These are phyloP conservation scores for Miltochrista miniata DNA, from an alignment of 2,888 invertebrate genomes.

Conservation along the genomic window DNA sequence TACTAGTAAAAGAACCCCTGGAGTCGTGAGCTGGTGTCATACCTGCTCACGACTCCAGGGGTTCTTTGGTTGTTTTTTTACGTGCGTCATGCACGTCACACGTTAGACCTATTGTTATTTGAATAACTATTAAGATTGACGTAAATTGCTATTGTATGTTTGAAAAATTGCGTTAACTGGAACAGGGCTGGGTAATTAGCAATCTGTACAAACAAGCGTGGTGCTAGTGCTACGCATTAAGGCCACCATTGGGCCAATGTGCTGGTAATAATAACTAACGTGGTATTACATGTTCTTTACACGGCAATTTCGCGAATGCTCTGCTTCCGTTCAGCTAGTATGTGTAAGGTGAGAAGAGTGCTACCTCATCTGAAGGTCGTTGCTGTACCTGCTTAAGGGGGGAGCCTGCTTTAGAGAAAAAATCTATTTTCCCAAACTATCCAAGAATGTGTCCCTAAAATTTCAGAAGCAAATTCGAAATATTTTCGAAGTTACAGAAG, in stretches of 20 bases:
- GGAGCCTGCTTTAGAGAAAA: too few species aligned
- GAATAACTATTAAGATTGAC: background rate
- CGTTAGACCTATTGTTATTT: background rate
- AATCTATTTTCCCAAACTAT: too few species aligned
- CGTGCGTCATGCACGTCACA: background rate
- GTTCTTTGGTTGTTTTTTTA: too few species aligned
- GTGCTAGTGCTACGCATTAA: constrained; percentile 13
- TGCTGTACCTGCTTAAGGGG: too few species aligned
- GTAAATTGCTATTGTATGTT: background rate
- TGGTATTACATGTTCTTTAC: background rate
- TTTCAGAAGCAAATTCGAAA: too few species aligned
- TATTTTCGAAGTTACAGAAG: too few species aligned
- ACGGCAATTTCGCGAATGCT: background rate
- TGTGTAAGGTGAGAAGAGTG: background rate
- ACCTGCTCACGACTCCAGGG: too few species aligned
- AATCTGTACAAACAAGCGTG: constrained; percentile 11
- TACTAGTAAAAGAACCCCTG: too few species aligned
- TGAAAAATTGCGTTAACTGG: too few species aligned
- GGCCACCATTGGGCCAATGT: constrained; percentile 5
- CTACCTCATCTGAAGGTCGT: too few species aligned
- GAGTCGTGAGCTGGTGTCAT: too few species aligned
- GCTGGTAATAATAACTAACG: background rate
- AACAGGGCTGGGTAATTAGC: constrained; percentile 1
- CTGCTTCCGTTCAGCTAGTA: background rate
- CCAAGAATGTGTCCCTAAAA: too few species aligned